Base-by-base conservation (phyloP, 2,797 vertebrate species). In the Momotus momota region DNA sequence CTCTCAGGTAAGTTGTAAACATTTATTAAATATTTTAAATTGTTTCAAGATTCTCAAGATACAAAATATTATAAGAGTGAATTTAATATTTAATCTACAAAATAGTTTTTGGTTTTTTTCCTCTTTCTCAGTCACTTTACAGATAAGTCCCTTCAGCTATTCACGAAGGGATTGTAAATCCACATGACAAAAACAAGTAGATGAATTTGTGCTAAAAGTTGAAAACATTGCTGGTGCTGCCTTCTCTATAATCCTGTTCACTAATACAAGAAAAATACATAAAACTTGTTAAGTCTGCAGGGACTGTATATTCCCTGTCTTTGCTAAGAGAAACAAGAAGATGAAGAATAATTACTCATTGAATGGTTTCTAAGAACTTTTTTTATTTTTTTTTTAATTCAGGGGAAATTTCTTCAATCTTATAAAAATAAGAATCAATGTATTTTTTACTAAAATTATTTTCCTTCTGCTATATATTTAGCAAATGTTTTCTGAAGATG, bases 281-380 rank as follows among this genome's bases (percentile, higher is more conserved):
- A 89, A 95, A 89, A 60, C 74, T 92, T 60, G 23, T 91, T 87
- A 92, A 93, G 35, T n/a, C 69, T 91, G 27, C 17, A 87, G 78
- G 52, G 64, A 48, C 41, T 82, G 13, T 33, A 49, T 82, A 73
- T 80, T 80, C 58, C 67, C 80, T 73, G 29, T 62, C 31, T 55
- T 80, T 73, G 10, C 61, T 61, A 35, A 27, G 22, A 71, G 48
- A 86, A 88, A 48, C 8, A 80, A 57, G 40, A 84, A 61, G 15
- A 5, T 84, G 33, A 77, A 90, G 52, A 92, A 66, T 64, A 83
- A 54, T 57, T 87, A 40, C 9, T 58, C 54, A 61, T 62, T 19
- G 29, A 90, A 46, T 41, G 12, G 8, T 86, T 86, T 81, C n/a
- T 57, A 41, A 74, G 8, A 7, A 70, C 25, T 22, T 6, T 4